A percentile compares a stretch with the other conserved stretches of the same genome.
Conservation (phyloP, 2,797 vertebrate genomes). For the Dendrocincla fuliginosa region DNA sequence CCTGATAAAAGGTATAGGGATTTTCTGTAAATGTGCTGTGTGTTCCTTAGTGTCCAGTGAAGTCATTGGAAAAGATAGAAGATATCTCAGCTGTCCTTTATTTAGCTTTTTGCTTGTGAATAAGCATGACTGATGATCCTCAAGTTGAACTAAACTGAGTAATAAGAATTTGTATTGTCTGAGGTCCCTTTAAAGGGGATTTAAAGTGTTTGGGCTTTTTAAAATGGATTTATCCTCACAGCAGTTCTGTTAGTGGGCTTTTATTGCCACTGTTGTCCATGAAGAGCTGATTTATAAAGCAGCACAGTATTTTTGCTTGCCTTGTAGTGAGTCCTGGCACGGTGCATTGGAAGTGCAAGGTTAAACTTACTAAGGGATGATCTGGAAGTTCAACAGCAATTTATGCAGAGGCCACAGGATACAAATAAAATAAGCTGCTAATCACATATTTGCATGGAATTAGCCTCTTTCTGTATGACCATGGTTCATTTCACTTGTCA, state of each 20-base stretch:
- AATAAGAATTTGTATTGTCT: not conserved
- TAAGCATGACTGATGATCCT: not conserved
- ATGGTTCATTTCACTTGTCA: not conserved
- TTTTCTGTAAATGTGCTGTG: not conserved
- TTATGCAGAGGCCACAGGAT: not conserved
- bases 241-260: not conserved
- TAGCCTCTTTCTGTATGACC: not conserved
- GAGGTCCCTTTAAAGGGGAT: not conserved
- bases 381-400: not conserved
- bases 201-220: not conserved
- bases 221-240: not conserved
- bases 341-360: not conserved
- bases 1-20: fast-evolving
- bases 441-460: not conserved
- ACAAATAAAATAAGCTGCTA: not conserved
- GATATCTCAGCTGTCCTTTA: not conserved
- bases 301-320: not conserved
- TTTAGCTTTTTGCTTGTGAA: not conserved
- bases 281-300: not conserved
- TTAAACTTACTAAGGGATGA: not conserved
- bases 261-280: not conserved
- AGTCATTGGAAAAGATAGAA: fast-evolving
- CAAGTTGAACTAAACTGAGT: not conserved
- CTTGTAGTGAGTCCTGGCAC: not conserved
- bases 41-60: not conserved